Evolutionary conservation across 2,888 invertebrate genomes (phyloP), one percentile per base, ranked within the genome.

Genomic region (Lamellibrachia columna): DNA sequence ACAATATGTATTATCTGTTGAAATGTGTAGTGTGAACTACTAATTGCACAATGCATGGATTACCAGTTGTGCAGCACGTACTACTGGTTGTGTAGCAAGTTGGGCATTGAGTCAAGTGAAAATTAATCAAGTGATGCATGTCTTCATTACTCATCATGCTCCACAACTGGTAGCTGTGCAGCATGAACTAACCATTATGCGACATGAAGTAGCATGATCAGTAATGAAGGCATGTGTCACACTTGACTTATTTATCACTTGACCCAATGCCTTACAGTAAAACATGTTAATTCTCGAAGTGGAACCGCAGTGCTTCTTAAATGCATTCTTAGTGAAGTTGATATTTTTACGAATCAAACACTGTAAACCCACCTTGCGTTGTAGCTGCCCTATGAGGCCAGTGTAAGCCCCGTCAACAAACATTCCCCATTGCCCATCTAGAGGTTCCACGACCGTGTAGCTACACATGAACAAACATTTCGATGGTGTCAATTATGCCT

Each of bases 371-470:
- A 91, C 40, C n/a, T 91, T 91, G 28, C 52, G 52, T 11, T 91
- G 28, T n/a, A 91, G 11, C n/a, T 93, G 93, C 11, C 93, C 93
- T 11, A 93, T 92, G 91, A 93, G 90, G n/a, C 93, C 93, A 4
- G 93, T 91, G 91, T 92, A 93, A 90, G 53, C 40, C 8, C 93
- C 93, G 60, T 92, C 91, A 22, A 52, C 52, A 52, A 91, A 53
- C 11, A 52, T 52, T 52, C 93, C 93, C 93, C 93, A 93, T 40
- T 75, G 53, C 1, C 92, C 92, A 55, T 93, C 93, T 22, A 91
- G 91, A 3, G 93, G 93, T 53, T 93, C 93, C 9, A 91, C 90
- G 52, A 92, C 91, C 40, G 28, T 90, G 40, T 90, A 92, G 15
- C 93, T 93, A 15, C 75, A 75, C 75, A 15, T 22, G 15, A 75